Evolutionary conservation across 2,888 invertebrate species (phyloP).

Genomic region (Panopea generosa): DNA sequence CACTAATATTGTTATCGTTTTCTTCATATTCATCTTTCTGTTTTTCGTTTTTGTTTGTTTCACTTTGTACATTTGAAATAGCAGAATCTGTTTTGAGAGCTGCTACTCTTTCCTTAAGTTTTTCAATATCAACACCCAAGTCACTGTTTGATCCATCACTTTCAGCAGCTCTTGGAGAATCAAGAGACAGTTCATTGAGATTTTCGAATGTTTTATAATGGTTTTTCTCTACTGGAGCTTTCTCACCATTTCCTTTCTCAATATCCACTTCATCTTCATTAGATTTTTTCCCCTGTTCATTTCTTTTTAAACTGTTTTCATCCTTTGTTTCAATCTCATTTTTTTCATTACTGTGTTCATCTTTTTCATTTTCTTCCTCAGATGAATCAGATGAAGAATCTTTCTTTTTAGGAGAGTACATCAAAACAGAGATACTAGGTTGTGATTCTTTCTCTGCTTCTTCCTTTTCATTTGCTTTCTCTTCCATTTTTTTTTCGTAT

Average conservation of each 20-base stretch:
- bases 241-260: constrained; percentile 4
- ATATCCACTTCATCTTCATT: constrained; percentile 14
- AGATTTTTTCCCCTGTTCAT: constrained; percentile 15
- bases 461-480: background rate
- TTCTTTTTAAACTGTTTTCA: constrained; percentile 5
- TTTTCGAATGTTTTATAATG: constrained; percentile 49
- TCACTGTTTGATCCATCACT: constrained; percentile 22
- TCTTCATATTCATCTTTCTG: background rate
- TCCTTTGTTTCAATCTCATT: background rate
- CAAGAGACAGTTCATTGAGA: constrained; percentile 47
- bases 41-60: background rate
- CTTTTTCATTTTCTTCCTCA: constrained; percentile 28
- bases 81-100: constrained; percentile 20
- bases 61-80: background rate
- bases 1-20: background rate
- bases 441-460: constrained; percentile 18
- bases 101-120: constrained; percentile 35
- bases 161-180: constrained; percentile 19
- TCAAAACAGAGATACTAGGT: constrained; percentile 41
- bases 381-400: constrained; percentile 47
- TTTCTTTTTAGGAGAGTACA: constrained; percentile 56
- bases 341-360: background rate
- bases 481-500: constrained; percentile 12
- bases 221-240: constrained; percentile 19
- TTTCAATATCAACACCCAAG: constrained; percentile 39